Evolutionary conservation across 2,888 invertebrate genomes (phyloP).

Genomic region (Chelonus formosanus): DNA sequence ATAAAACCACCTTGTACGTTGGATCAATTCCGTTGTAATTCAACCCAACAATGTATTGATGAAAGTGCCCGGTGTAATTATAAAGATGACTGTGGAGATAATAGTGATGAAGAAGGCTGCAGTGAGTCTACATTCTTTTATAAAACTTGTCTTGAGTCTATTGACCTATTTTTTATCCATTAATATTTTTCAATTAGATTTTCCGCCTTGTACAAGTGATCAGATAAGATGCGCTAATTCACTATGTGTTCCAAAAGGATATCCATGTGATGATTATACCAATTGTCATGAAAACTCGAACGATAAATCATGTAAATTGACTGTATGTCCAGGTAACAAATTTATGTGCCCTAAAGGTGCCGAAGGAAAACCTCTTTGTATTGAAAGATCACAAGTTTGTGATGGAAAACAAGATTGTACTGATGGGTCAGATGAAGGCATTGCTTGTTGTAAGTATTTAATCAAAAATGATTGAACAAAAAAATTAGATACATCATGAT

Average conservation of each 20-base stretch:
- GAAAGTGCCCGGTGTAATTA: slow-evolving; percentile 82
- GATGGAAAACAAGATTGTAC: slow-evolving; percentile 91
- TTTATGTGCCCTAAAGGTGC: slow-evolving; percentile 87
- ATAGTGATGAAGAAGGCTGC: slow-evolving; percentile 89
- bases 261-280: slow-evolving; percentile 85
- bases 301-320: slow-evolving; percentile 86
- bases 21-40: slow-evolving; percentile 86
- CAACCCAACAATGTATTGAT: slow-evolving; percentile 84
- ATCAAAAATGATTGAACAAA: slow-evolving; percentile 11
- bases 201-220: slow-evolving; percentile 86
- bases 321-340: slow-evolving; percentile 89
- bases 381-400: slow-evolving; percentile 86
- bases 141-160: not conserved
- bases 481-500: not conserved
- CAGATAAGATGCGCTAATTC: slow-evolving; percentile 94
- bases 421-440: slow-evolving; percentile 89
- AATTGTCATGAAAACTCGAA: slow-evolving; percentile 94
- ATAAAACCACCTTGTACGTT: slow-evolving; percentile 73
- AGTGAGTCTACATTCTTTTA: slow-evolving; percentile 71
- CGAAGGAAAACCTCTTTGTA: slow-evolving; percentile 83
- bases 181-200: slow-evolving; percentile 68
- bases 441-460: slow-evolving; percentile 82
- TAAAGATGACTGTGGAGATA: slow-evolving; percentile 89
- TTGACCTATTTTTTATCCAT: not conserved
- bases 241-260: slow-evolving; percentile 88